Percentiles rank a stretch among this genome's conserved stretches.
These are phyloP conservation scores for Falco biarmicus DNA, from an alignment of 2,797 vertebrate species.

Conservation along the genomic window DNA sequence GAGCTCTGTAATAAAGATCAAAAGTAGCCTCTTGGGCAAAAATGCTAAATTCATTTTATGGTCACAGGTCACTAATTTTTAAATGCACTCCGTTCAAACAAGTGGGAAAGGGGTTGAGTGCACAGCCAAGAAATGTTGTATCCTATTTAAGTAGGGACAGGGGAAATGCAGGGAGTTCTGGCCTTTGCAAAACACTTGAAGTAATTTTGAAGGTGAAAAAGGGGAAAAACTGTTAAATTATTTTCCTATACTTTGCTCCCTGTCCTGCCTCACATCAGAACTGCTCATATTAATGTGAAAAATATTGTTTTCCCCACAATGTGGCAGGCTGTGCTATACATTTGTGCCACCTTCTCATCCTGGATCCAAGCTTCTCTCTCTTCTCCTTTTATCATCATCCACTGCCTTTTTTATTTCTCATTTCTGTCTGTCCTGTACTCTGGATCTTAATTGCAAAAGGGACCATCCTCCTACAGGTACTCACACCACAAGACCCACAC, in stretches of 20 bases:
- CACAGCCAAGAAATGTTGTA: neutral
- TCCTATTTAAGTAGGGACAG: neutral
- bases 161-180: neutral
- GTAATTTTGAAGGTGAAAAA: neutral
- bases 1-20: neutral
- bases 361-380: neutral
- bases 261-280: neutral
- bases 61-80: neutral
- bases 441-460: neutral
- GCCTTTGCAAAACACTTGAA: neutral
- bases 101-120: neutral
- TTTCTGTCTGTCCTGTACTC: neutral
- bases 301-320: neutral
- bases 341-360: neutral
- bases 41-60: neutral
- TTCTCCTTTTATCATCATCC: neutral
- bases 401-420: neutral
- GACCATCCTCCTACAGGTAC: neutral
- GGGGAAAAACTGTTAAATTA: fast-evolving
- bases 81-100: neutral
- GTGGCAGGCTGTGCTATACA: neutral
- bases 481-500: neutral
- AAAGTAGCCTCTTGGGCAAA: neutral
- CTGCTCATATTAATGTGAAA: neutral
- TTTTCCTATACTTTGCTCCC: neutral